Conservation (phyloP, 2,113 vertebrate genomes). For the Microcebus tavaratra region DNA sequence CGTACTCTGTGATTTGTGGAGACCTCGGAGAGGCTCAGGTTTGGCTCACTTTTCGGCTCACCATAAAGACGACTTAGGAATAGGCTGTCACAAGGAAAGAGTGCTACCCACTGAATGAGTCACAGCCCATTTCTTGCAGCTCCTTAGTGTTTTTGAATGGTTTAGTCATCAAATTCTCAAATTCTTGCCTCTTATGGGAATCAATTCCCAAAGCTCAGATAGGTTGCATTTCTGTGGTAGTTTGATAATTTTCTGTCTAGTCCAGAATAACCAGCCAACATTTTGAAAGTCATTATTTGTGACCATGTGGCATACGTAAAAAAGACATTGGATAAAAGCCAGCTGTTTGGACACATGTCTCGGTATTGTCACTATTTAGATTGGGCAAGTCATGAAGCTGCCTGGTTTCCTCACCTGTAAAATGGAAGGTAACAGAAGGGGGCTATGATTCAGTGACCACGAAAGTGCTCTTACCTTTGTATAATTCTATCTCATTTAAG, state of each 20-base stretch:
- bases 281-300: not conserved
- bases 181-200: not conserved
- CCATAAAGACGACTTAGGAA: not conserved
- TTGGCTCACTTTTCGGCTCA: constrained; percentile 61
- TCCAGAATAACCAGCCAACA: not conserved
- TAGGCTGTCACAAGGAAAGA: constrained; percentile 13
- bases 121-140: not conserved
- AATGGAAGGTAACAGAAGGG: not conserved
- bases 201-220: not conserved
- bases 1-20: constrained; percentile 50
- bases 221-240: not conserved
- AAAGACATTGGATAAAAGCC: not conserved
- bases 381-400: not conserved
- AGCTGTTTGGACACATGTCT: not conserved
- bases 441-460: not conserved
- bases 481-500: not conserved
- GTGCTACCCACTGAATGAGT: constrained; percentile 24
- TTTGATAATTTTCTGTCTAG: not conserved
- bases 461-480: not conserved
- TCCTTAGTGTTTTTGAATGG: not conserved
- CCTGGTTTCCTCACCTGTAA: not conserved
- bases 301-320: not conserved
- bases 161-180: constrained; percentile 13
- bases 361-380: not conserved
- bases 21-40: not conserved